A percentile compares a stretch with the other conserved stretches of the same genome.
Conservation (phyloP, 2,888 invertebrate genomes). For the Nematopogon swammerdamellus region DNA sequence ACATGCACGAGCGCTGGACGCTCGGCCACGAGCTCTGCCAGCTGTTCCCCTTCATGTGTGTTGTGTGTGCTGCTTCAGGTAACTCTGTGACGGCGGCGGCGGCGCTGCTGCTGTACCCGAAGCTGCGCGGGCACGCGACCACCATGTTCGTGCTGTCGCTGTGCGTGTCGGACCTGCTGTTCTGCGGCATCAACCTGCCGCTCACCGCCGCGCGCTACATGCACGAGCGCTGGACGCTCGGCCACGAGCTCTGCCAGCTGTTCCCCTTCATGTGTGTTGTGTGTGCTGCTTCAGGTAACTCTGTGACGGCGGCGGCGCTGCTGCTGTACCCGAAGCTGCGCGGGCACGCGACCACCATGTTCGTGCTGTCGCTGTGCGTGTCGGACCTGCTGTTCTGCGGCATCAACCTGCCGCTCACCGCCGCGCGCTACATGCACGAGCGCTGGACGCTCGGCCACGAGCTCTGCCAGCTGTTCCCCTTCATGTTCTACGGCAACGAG, state of each 20-base stretch:
- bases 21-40: constrained; percentile 74
- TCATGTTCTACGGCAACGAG: constrained; percentile 87
- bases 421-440: constrained; percentile 77
- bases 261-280: too few species aligned
- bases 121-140: constrained; percentile 78
- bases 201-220: constrained; percentile 80
- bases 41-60: too few species aligned
- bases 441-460: constrained; percentile 76
- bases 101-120: constrained; percentile 73
- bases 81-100: constrained; percentile 80
- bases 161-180: constrained; percentile 81
- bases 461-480: constrained; percentile 80
- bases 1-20: constrained; percentile 78
- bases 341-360: constrained; percentile 82
- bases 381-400: constrained; percentile 84
- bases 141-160: constrained; percentile 88
- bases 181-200: constrained; percentile 81
- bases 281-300: constrained; percentile 79
- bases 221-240: constrained; percentile 77
- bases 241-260: constrained; percentile 68
- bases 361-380: constrained; percentile 81
- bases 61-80: too few species aligned
- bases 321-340: constrained; percentile 74
- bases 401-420: constrained; percentile 81
- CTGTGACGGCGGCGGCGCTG: constrained; percentile 76